These are phyloP conservation scores for Oreonectes daqikongensis DNA, from an alignment of 2,797 vertebrate species.

Conservation along the genomic window DNA sequence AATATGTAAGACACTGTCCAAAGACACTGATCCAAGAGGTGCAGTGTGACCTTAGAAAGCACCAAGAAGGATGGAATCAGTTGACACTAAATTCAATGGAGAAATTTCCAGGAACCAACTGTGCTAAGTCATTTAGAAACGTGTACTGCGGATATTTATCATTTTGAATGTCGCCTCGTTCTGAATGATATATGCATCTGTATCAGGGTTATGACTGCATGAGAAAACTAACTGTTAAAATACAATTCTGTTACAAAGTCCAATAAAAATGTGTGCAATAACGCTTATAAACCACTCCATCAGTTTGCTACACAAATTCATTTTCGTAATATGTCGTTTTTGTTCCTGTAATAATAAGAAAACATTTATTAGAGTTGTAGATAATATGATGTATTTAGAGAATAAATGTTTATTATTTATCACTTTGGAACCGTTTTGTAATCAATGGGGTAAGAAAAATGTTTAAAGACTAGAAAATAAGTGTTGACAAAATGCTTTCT, in stretches of 20 bases:
- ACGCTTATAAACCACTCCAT: neutral
- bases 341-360: too few species aligned
- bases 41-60: slow-evolving; percentile 4
- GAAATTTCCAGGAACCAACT: slow-evolving; percentile 11
- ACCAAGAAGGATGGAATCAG: slow-evolving; percentile 17
- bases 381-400: too few species aligned
- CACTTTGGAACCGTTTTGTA: too few species aligned
- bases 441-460: too few species aligned
- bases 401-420: too few species aligned
- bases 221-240: slow-evolving; percentile 9
- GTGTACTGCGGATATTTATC: slow-evolving; percentile 34
- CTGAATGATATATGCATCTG: slow-evolving; percentile 45
- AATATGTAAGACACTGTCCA: too few species aligned
- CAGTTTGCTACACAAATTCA: neutral
- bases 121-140: slow-evolving; percentile 5
- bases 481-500: too few species aligned
- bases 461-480: too few species aligned
- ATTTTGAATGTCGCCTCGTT: slow-evolving; percentile 23
- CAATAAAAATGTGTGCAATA: neutral
- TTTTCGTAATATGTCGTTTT: neutral
- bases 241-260: neutral
- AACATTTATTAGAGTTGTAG: neutral
- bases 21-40: slow-evolving; percentile 12
- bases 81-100: slow-evolving; percentile 19
- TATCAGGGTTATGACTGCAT: slow-evolving; percentile 22